A percentile compares a stretch with the other conserved stretches of the same genome.
Evolutionary conservation across 2,888 invertebrate species (phyloP).

Genomic region (Barypeithes pellucidus): DNA sequence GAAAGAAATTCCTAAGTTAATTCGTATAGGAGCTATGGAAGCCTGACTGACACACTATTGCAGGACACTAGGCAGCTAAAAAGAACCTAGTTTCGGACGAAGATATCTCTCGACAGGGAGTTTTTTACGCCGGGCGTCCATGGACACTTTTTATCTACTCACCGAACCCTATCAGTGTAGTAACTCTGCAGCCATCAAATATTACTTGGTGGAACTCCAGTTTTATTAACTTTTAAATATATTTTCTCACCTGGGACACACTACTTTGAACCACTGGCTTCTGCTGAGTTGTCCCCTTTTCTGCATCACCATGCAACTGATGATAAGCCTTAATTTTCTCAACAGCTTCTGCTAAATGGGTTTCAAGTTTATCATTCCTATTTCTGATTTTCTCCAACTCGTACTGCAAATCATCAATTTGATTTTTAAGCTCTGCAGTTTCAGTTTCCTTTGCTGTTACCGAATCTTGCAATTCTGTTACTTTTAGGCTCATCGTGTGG

Average conservation of each 20-base stretch:
- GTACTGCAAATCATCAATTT: constrained; percentile 96
- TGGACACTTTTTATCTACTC: too few species aligned
- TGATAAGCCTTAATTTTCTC: constrained; percentile 92
- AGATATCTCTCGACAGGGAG: too few species aligned
- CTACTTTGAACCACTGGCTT: constrained; percentile 70
- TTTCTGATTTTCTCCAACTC: constrained; percentile 90
- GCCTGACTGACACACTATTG: too few species aligned
- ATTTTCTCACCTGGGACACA: constrained; percentile 74
- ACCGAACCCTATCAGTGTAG: too few species aligned
- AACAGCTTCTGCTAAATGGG: constrained; percentile 92
- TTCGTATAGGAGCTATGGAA: too few species aligned
- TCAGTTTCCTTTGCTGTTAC: constrained; percentile 94
- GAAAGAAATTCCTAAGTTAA: too few species aligned
- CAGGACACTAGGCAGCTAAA: too few species aligned
- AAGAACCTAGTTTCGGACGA: too few species aligned
- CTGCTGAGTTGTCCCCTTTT: constrained; percentile 70
- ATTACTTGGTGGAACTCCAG: too few species aligned
- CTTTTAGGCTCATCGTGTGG: constrained; percentile 92
- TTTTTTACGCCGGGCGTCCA: too few species aligned
- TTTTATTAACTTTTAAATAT: too few species aligned
- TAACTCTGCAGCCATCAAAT: too few species aligned
- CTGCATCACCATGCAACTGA: constrained; percentile 83
- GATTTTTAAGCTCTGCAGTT: constrained; percentile 94
- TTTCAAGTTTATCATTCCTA: constrained; percentile 90
- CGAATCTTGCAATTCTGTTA: constrained; percentile 90